Conservation (phyloP, 2,888 invertebrate genomes). For the Agrotis clavis region DNA sequence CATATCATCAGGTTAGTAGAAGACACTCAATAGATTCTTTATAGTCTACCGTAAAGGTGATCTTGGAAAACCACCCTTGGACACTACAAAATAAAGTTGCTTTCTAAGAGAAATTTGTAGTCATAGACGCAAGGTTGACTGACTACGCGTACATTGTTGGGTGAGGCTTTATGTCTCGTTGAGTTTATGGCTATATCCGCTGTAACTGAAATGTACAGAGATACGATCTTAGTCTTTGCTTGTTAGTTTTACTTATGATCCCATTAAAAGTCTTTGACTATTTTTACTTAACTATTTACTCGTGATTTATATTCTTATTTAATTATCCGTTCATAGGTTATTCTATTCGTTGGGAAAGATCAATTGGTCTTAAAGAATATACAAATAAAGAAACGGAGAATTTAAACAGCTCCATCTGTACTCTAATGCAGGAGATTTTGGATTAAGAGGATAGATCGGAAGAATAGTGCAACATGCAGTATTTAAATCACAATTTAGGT, state of each 20-base stretch:
- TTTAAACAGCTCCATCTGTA: not conserved
- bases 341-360: not conserved
- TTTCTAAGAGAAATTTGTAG: not conserved
- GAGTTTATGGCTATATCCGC: constrained; percentile 29
- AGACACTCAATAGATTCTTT: constrained; percentile 35
- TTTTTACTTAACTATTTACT: not conserved
- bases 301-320: not conserved
- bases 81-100: constrained; percentile 7
- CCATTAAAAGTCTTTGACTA: constrained; percentile 6
- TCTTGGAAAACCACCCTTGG: constrained; percentile 7
- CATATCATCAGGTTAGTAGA: constrained; percentile 54
- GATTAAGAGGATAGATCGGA: not conserved
- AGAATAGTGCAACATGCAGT: not conserved
- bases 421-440: not conserved
- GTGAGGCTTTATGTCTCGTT: constrained; percentile 1
- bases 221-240: constrained; percentile 16
- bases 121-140: not conserved
- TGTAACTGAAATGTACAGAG: constrained; percentile 21
- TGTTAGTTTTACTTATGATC: constrained; percentile 1
- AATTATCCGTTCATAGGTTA: not conserved
- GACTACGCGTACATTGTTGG: constrained; percentile 16
- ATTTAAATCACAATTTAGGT: not conserved
- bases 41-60: not conserved
- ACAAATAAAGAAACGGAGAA: not conserved
- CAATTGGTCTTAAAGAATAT: not conserved